These are phyloP conservation scores for Psophia crepitans DNA, from an alignment of 2,113 vertebrate species.

Conservation along the genomic window DNA sequence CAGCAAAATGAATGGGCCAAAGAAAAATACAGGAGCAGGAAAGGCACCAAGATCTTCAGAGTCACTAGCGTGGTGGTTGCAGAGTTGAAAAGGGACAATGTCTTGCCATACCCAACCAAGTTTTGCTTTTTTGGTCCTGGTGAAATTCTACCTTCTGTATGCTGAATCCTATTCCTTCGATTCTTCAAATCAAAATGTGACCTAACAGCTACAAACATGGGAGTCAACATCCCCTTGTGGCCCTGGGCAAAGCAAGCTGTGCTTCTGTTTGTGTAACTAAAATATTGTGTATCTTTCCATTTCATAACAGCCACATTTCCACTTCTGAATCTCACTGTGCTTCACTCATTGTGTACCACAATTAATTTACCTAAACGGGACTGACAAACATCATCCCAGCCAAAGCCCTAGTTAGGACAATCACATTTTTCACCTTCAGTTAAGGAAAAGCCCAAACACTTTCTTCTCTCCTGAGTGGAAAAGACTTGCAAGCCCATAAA, in stretches of 20 bases:
- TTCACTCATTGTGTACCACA: background rate
- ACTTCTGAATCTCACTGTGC: background rate
- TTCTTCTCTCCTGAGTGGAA: background rate
- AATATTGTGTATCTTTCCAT: background rate
- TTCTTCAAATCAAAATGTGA: background rate
- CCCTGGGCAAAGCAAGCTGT: background rate
- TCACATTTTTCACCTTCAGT: background rate
- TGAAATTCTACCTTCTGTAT: background rate
- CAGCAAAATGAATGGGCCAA: conserved; percentile 5
- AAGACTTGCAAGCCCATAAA: background rate
- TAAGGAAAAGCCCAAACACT: background rate
- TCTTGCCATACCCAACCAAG: background rate
- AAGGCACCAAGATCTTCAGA: background rate
- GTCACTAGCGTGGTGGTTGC: background rate
- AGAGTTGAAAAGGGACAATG: background rate
- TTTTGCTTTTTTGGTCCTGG: background rate
- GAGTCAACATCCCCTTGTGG: background rate
- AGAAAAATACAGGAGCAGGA: background rate
- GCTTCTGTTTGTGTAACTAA: background rate
- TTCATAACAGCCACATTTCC: background rate
- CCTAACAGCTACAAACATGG: background rate
- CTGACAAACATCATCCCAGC: background rate
- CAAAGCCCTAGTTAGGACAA: background rate
- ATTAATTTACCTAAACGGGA: background rate
- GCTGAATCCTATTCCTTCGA: background rate